Conservation (phyloP, 2,113 vertebrate species). For the Tragelaphus scriptus region DNA sequence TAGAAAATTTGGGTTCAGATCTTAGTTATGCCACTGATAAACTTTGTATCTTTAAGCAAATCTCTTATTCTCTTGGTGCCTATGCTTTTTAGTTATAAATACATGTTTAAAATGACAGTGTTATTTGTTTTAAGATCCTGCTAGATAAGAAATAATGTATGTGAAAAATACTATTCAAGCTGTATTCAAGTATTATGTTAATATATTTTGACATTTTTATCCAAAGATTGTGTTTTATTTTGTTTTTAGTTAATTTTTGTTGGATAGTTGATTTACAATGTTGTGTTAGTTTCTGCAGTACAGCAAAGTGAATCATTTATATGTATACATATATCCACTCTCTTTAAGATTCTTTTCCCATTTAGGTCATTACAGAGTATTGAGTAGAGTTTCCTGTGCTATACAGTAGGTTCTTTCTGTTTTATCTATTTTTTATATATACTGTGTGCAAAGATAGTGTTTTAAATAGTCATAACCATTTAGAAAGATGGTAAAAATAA, state of each 20-base stretch:
- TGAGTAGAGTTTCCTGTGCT: neutral
- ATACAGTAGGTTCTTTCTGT: neutral
- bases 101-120: neutral
- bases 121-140: constrained; percentile 13
- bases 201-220: neutral
- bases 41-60: neutral
- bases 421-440: neutral
- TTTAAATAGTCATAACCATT: constrained; percentile 37
- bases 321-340: neutral
- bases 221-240: neutral
- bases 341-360: neutral
- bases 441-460: neutral
- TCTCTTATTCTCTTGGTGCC: neutral
- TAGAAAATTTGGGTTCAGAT: constrained; percentile 2
- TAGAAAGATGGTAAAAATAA: too few relatives aligned
- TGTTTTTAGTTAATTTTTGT: neutral
- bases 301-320: neutral
- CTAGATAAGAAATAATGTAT: neutral
- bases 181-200: neutral
- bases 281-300: neutral
- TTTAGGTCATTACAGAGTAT: neutral
- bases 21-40: neutral
- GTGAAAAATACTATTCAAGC: neutral
- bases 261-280: neutral
- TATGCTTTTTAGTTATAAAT: constrained; percentile 38